These are phyloP conservation scores for Scolopax bukidnonensis DNA, from an alignment of 2,797 vertebrate genomes.

Conservation along the genomic window DNA sequence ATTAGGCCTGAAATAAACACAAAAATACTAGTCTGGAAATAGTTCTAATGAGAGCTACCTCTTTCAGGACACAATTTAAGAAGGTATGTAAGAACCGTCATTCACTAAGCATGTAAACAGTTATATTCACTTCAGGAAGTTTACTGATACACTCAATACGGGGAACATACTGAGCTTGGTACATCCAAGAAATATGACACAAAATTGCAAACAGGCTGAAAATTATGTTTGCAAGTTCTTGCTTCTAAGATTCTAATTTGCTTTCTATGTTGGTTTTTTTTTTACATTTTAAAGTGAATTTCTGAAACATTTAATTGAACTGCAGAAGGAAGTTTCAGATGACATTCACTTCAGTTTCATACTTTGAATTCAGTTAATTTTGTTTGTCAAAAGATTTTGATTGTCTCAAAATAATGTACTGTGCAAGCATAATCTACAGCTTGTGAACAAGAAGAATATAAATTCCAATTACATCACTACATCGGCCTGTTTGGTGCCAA, in stretches of 20 bases:
- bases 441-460: background rate
- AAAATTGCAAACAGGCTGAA: background rate
- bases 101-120: background rate
- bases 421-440: background rate
- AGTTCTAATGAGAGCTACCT: background rate
- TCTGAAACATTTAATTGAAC: background rate
- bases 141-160: background rate
- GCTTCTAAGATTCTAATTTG: background rate
- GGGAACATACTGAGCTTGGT: background rate
- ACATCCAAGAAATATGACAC: background rate
- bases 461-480: background rate
- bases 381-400: background rate
- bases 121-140: background rate
- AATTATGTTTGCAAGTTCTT: background rate
- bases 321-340: background rate
- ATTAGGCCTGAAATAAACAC: background rate
- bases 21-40: background rate
- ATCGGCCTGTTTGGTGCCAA: too few species aligned
- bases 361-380: background rate
- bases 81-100: background rate
- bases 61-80: background rate
- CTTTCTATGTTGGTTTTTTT: background rate
- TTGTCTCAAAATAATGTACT: background rate
- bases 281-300: background rate
- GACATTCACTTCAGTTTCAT: background rate